Conservation (phyloP, 2,797 vertebrate species). For the Thamnophis elegans region DNA sequence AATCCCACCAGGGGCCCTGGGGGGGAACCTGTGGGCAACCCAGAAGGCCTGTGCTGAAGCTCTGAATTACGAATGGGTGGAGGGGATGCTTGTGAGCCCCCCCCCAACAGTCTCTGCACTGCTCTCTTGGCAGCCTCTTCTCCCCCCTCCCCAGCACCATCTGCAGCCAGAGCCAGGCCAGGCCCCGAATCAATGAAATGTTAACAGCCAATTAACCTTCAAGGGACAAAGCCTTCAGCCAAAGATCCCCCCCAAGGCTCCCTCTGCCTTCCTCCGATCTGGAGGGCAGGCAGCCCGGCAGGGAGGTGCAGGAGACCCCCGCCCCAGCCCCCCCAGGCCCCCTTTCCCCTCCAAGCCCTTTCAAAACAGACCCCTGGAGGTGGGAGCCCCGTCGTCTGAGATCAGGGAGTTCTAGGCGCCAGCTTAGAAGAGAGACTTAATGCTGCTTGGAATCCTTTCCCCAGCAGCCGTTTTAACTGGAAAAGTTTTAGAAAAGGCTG, state of each 20-base stretch:
- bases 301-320: background rate
- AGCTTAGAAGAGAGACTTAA: background rate
- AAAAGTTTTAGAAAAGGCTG: background rate
- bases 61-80: background rate
- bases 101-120: background rate
- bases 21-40: background rate
- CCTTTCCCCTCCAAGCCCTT: background rate
- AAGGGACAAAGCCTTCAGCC: background rate
- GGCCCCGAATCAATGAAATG: background rate
- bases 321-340: too few relatives aligned
- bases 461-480: background rate
- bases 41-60: background rate
- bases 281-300: background rate
- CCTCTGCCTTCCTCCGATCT: accelerated
- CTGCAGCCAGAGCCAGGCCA: background rate
- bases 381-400: background rate
- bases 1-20: background rate
- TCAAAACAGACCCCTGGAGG: background rate
- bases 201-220: constrained; percentile 40
- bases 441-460: background rate
- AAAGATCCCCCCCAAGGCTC: background rate
- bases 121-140: background rate
- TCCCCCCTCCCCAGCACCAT: background rate
- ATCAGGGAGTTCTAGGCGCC: background rate
- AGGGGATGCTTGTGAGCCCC: background rate